Evolutionary conservation across 2,113 vertebrate genomes (phyloP), one percentile per base, ranked within the genome.

Genomic region (Eurypyga helias): DNA sequence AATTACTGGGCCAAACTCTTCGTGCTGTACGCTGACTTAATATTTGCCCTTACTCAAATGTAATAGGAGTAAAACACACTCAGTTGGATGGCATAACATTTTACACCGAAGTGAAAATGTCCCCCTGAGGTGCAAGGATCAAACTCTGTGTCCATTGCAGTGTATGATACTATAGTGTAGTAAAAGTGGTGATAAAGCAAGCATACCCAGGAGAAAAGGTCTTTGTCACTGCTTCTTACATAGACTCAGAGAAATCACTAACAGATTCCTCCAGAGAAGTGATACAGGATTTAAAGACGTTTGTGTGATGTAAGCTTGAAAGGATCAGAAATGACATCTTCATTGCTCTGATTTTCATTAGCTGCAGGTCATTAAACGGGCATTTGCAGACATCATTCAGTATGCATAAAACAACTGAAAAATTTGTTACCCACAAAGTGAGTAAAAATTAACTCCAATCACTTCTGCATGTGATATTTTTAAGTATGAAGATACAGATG

Each of bases 281-380:
- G 1, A 36, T 14, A 25, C 0, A 36, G 52, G 19, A 58, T 36
- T 84, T 64, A 76, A 94, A 91, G 84, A 93, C 9, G 25, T 49
- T 87, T 83, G 29, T 93, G 64, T 96, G 94, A 97, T 94, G 20
- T 87, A 96, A 94, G 61, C 78, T 92, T 38, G 72, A 87, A 95
- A 92, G 64, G 49, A 97, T 95, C 61, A 73, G 75, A 82, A 61
- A 75, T 94, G 93, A 93, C 89, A 93, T 83, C 58, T 96, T 98
- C 93, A 93, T 95, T 90, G 52, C 76, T 97, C 97, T 4, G 1
- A 89, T 97, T 97, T 98, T 97, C 95, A 97, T 98, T 96, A 98
- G 94, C 76, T 96, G 87, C 84, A 95, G 92, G 90, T 72, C 96
- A 94, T 97, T 98, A 98, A 96, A 79, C 93, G 95, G 64, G 51